Conservation (phyloP, 2,888 invertebrate genomes). For the Leistus spinibarbis region DNA sequence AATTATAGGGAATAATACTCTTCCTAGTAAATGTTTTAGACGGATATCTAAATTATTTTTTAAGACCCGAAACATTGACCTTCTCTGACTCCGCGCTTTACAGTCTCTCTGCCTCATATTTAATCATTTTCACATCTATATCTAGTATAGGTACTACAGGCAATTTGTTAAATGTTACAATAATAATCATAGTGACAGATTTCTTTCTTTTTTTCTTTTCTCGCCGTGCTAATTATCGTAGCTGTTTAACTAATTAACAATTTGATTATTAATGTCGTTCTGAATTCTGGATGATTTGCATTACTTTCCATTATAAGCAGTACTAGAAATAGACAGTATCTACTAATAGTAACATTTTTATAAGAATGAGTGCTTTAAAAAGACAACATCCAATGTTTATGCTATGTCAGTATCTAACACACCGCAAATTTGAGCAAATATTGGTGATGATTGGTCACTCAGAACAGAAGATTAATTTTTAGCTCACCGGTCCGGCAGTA, state of each 20-base stretch:
- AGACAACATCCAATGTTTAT: too few species aligned
- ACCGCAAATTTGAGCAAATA: too few species aligned
- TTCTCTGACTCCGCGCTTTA: background rate
- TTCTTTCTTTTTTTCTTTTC: background rate
- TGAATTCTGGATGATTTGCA: too few species aligned
- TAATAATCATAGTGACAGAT: too few species aligned
- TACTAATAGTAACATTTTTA: too few species aligned
- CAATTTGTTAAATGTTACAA: too few species aligned
- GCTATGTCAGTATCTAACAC: too few species aligned
- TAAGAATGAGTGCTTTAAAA: too few species aligned
- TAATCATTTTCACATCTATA: background rate
- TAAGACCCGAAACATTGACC: background rate
- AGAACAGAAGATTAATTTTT: too few species aligned
- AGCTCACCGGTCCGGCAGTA: too few species aligned
- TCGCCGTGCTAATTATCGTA: background rate
- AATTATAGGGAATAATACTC: conserved; percentile 37
- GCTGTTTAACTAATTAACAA: background rate
- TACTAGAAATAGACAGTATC: background rate
- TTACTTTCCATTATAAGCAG: background rate
- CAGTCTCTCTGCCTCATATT: background rate
- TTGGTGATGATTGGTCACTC: too few species aligned
- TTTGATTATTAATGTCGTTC: background rate
- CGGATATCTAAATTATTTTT: background rate
- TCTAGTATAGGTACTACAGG: too few species aligned
- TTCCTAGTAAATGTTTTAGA: conserved; percentile 11